These are phyloP conservation scores for Bryconaethiops microstoma DNA, from an alignment of 2,797 vertebrate genomes.

Conservation along the genomic window DNA sequence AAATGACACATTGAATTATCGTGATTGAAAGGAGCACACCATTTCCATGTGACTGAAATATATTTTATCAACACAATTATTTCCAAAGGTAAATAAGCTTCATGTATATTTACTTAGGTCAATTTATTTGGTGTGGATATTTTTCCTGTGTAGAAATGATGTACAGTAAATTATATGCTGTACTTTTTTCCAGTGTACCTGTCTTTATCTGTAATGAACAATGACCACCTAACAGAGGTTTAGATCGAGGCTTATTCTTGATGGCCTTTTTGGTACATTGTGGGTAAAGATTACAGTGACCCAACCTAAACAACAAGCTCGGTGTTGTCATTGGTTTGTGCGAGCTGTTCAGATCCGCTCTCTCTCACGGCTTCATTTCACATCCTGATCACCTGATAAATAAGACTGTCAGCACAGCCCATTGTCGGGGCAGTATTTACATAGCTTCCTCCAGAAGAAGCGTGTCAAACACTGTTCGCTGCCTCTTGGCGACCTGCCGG, in stretches of 20 bases:
- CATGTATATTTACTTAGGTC: too few relatives aligned
- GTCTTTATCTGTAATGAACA: neutral
- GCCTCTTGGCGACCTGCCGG: constrained; percentile 60
- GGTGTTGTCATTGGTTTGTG: neutral
- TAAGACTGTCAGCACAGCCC: constrained; percentile 50
- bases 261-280: neutral
- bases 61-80: neutral
- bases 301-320: neutral
- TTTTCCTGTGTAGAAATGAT: neutral
- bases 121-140: neutral
- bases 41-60: too few relatives aligned
- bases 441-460: constrained; percentile 56
- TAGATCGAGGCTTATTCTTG: neutral
- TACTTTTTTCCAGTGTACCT: neutral
- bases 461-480: constrained; percentile 52
- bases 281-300: neutral
- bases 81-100: neutral
- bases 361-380: constrained; percentile 36
- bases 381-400: constrained; percentile 52
- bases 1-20: neutral
- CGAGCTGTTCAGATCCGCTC: constrained; percentile 6
- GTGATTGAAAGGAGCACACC: too few relatives aligned
- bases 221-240: neutral
- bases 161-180: too few relatives aligned
- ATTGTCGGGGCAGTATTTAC: constrained; percentile 56